Percentiles rank a stretch among this genome's conserved stretches.
Evolutionary conservation across 2,113 vertebrate species (phyloP).

Genomic region (Stercorarius parasiticus): DNA sequence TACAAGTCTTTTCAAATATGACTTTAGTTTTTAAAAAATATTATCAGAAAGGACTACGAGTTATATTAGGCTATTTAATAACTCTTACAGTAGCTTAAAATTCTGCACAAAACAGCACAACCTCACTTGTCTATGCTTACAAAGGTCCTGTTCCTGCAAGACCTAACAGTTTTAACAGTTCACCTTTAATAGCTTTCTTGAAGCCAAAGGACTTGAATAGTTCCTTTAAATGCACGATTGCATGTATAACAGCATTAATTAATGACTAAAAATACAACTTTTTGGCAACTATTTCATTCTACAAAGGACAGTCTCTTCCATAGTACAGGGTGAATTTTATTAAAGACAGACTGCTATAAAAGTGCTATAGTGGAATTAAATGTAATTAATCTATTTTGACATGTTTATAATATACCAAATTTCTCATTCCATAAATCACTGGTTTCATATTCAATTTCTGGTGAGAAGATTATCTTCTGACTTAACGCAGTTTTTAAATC

Average conservation of each 20-base stretch:
- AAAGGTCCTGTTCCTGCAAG: background rate
- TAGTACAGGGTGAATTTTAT: background rate
- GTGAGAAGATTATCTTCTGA: background rate
- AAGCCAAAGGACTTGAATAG: background rate
- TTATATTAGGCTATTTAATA: background rate
- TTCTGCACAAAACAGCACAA: background rate
- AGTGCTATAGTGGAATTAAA: background rate
- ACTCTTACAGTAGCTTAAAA: background rate
- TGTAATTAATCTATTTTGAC: background rate
- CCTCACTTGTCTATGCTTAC: background rate
- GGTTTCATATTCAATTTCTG: background rate
- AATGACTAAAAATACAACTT: background rate
- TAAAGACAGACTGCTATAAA: background rate
- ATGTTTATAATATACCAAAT: background rate
- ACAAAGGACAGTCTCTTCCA: background rate
- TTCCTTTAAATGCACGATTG: background rate
- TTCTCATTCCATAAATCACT: background rate
- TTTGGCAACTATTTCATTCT: background rate
- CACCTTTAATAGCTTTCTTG: background rate
- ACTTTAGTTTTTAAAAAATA: background rate
- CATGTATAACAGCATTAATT: background rate
- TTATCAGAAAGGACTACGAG: background rate
- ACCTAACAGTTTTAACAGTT: background rate
- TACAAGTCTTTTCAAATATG: background rate
- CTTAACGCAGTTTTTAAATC: background rate